Percentiles rank a stretch among this genome's conserved stretches.
Evolutionary conservation across 2,113 vertebrate species (phyloP).

Genomic region (Hassar affinis): DNA sequence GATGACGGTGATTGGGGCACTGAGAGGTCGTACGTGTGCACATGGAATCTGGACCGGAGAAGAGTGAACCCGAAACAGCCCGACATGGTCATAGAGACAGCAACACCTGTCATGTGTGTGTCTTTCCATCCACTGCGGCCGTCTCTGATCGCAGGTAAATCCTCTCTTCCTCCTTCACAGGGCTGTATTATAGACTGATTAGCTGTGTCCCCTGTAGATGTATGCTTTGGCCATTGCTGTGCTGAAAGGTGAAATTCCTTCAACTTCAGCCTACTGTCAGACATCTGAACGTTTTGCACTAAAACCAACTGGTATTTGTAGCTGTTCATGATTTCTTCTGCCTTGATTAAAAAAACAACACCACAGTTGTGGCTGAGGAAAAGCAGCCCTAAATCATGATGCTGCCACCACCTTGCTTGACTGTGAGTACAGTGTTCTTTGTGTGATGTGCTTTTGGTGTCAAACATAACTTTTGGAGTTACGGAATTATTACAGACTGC

Average conservation of each 20-base stretch:
- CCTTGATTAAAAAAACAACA: neutral
- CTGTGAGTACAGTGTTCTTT: too few relatives aligned
- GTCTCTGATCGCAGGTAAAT: slow-evolving; percentile 76
- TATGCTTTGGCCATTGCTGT: neutral
- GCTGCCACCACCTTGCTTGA: neutral
- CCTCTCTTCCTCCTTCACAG: neutral
- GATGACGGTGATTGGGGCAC: slow-evolving; percentile 86
- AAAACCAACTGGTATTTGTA: neutral
- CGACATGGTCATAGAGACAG: slow-evolving; percentile 76
- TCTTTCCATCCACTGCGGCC: slow-evolving; percentile 85
- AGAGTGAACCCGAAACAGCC: slow-evolving; percentile 75
- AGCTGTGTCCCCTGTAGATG: too few relatives aligned
- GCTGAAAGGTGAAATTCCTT: neutral
- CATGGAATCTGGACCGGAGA: slow-evolving; percentile 88
- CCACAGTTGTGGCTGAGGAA: neutral
- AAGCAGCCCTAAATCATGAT: neutral
- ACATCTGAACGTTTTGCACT: neutral
- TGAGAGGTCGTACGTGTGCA: slow-evolving; percentile 81
- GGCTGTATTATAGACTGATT: neutral
- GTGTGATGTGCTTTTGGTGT: neutral
- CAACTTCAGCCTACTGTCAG: neutral
- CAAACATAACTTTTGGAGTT: neutral
- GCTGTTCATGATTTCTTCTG: neutral
- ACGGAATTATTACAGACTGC: neutral
- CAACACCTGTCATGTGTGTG: slow-evolving; percentile 78